Conservation (phyloP, 2,888 invertebrate species). For the Ctena decussata region DNA sequence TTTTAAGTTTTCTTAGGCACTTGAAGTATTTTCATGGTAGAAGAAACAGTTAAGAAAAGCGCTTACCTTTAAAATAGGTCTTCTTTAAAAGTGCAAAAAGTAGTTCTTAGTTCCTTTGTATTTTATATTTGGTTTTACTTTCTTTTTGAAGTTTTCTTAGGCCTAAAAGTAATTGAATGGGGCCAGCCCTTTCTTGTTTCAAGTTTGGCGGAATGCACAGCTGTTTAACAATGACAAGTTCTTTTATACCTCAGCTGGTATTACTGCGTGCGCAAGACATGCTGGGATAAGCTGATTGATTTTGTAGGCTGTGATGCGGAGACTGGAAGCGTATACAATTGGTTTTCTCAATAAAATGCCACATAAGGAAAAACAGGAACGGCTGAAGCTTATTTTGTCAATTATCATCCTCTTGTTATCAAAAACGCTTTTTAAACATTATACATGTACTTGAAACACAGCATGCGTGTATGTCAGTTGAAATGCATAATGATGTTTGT, state of each 20-base stretch:
- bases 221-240: not conserved
- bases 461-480: too few species aligned
- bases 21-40: too few species aligned
- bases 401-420: too few species aligned
- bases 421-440: too few species aligned
- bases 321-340: too few species aligned
- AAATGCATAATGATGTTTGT: too few species aligned
- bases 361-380: too few species aligned
- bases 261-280: not conserved
- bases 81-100: not conserved
- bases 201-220: conserved; percentile 41
- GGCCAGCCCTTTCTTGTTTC: conserved; percentile 31
- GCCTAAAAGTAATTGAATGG: conserved; percentile 12
- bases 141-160: not conserved
- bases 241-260: not conserved
- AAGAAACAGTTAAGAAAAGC: too few species aligned
- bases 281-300: not conserved
- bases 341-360: too few species aligned
- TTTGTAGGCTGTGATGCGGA: not conserved
- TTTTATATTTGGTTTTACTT: not conserved
- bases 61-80: not conserved
- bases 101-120: not conserved
- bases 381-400: too few species aligned
- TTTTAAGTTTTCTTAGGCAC: too few species aligned
- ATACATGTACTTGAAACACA: too few species aligned